Base-by-base conservation (phyloP, 2,888 invertebrate genomes). In the Zygogramma bicolorata region DNA sequence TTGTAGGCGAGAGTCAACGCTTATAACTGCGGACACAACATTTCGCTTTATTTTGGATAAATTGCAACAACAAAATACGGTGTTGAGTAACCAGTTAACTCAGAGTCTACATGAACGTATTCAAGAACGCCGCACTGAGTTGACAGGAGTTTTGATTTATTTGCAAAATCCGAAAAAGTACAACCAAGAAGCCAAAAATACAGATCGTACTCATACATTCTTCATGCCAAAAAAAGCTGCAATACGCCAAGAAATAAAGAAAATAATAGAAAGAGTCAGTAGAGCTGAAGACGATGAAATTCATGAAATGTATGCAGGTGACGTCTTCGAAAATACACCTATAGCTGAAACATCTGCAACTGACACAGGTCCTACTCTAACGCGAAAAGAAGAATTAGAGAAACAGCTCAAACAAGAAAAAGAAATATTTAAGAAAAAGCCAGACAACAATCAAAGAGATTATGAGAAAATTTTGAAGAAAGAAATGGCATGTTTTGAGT, bases 21-120 rank as follows among this genome's bases (percentile, higher is more conserved):
- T 71, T 7, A 22, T 34, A 57, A 66, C 71, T 57, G 67, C 62
- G n/a, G 66, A 71, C 25, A 62, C 58, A 31, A 71, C 31, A 29
- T 13, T 71, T n/a, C 53, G 53, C 46, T 61, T 71, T 42, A 25
- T 67, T 46, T 71, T 66, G 18, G 34, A 71, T 10, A 42, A 71
- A 60, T 38, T 65, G 27, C 15, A 31, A n/a, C 25, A 60, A 42
- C 31, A 38, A 61, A 62, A 65, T 10, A 59, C 59, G 15, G 31
- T 31, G 18, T 59, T 70, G 42, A 20, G 58, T 42, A 31, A 6
- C 27, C 40, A 70, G 13, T 62, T 49, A 22, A 20, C 25, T 4
- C 46, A 61, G 34, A 42, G 5, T 40, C 29, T 63, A 27, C 63
- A 40, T 49, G 15, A 8, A 27, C 38, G 49, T 18, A 65, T 53